Percentiles rank a stretch among this genome's conserved stretches.
Evolutionary conservation across 1,140 invertebrate species (phyloP).

Genomic region (Heliconius hermathena): DNA sequence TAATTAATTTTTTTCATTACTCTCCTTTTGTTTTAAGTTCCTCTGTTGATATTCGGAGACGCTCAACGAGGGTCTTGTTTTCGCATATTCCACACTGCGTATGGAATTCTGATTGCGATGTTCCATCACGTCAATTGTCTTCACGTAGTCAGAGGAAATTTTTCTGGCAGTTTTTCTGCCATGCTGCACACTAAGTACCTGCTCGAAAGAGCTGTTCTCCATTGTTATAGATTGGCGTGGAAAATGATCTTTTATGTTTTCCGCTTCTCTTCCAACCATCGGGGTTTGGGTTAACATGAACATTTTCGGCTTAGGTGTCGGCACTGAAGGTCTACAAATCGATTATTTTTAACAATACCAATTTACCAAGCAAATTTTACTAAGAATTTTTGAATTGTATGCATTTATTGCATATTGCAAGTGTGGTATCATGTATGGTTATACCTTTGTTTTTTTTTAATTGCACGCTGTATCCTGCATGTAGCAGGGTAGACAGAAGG

Average conservation of each 20-base stretch:
- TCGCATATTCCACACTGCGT: slow-evolving; percentile 60
- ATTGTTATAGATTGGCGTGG: slow-evolving; percentile 42
- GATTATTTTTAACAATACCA: no score
- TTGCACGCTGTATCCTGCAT: no score
- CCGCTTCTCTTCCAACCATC: slow-evolving; percentile 41
- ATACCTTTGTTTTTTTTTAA: no score
- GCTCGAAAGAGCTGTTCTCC: slow-evolving; percentile 49
- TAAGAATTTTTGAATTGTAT: no score
- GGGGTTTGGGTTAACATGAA: slow-evolving; percentile 49
- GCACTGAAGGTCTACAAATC: background rate
- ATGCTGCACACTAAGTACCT: slow-evolving; percentile 59
- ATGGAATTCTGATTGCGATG: slow-evolving; percentile 54
- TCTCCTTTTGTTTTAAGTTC: slow-evolving; percentile 55
- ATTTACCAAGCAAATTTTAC: no score
- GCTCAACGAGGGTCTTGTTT: slow-evolving; percentile 53
- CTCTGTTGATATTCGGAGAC: slow-evolving; percentile 62
- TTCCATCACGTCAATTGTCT: slow-evolving; percentile 68
- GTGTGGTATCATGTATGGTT: no score
- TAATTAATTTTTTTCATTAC: slow-evolving; percentile 21
- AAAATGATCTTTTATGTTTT: slow-evolving; percentile 44
- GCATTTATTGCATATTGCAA: no score
- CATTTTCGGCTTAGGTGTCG: slow-evolving; percentile 21
- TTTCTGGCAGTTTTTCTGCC: slow-evolving; percentile 56
- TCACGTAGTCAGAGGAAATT: slow-evolving; percentile 68
- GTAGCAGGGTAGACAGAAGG: no score